These are phyloP conservation scores for Calephelis nemesis DNA, from an alignment of 1,140 invertebrate species.

Conservation along the genomic window DNA sequence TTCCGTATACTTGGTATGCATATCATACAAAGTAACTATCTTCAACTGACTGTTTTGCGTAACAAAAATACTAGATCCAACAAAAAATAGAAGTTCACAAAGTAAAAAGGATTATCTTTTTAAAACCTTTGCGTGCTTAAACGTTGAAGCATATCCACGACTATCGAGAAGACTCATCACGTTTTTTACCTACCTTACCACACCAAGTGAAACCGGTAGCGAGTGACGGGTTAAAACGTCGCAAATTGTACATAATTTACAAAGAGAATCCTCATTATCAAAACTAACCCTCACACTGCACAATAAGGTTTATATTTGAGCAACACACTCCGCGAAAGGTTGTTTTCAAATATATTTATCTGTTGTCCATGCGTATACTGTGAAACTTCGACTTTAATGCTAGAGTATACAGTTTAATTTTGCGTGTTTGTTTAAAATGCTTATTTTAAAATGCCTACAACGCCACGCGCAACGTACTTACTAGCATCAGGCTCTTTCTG, in stretches of 20 bases:
- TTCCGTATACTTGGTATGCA: too few species aligned
- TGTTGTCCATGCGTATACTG: not conserved
- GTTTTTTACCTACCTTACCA: conserved; percentile 9
- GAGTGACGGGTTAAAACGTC: conserved; percentile 15
- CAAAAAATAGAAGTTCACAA: not conserved
- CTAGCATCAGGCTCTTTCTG: conserved; percentile 4
- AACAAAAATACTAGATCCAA: too few species aligned
- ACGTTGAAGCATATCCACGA: conserved; percentile 7
- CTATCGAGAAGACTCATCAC: conserved; percentile 6
- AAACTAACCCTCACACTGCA: not conserved
- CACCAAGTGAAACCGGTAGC: conserved; percentile 12
- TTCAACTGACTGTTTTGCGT: too few species aligned
- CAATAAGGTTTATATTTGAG: not conserved
- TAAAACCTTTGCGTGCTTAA: not conserved
- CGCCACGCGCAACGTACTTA: conserved; percentile 16
- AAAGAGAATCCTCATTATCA: not conserved
- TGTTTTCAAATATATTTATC: not conserved
- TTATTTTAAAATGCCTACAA: conserved; percentile 17
- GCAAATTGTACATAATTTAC: conserved; percentile 19
- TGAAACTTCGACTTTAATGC: not conserved
- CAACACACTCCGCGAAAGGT: not conserved
- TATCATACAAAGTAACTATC: too few species aligned
- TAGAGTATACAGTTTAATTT: not conserved
- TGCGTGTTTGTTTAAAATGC: not conserved
- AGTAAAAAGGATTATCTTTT: conserved; percentile 5